Evolutionary conservation across 2,113 vertebrate species (phyloP), one percentile per base, ranked within the genome.

Genomic region (Callopanchax toddi): DNA sequence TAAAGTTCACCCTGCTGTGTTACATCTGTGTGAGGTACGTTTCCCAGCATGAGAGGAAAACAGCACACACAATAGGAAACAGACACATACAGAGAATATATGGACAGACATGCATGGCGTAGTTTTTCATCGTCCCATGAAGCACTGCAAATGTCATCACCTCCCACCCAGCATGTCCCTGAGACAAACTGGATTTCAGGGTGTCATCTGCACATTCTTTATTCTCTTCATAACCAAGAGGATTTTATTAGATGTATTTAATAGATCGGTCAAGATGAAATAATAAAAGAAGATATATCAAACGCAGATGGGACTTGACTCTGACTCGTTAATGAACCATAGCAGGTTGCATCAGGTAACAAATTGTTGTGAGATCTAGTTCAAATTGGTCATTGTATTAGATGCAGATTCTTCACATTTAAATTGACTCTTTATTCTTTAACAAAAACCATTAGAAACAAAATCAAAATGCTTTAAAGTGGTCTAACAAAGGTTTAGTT

Each of bases 1-100:
- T 60, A 71, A 82, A 75, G 57, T 43, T 51, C 25, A 21, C 32
- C 76, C 78, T 32, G 36, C 76, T 66, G 84, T 49, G 39, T 66
- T 69, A 48, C 68, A 76, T 74, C 71, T 81, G 65, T 52, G 46
- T 59, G 71, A 39, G 2, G 9, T 46, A 40, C 2, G 1, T 68
- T 73, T 76, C 59, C 65, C 37, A 5, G 68, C 61, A 73, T 50
- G 37, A 39, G 39, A 34, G 60, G 53, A 78, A 67, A 69, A 49
- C 60, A 67, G 37, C 36, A 55, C 5, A 32, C 11, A 9, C 32
- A 76, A 51, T 60, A 52, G 34, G 15, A 65, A 71, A 62, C 15
- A 32, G 54, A 76, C 60, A 70, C 6, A 54, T 53, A 9, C 51
- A 17, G n/a, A 53, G 2, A 40, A 65, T 59, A 54, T 67, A 50